Base-by-base conservation (phyloP, 2,113 vertebrate species). In the Notiomystis cincta region DNA sequence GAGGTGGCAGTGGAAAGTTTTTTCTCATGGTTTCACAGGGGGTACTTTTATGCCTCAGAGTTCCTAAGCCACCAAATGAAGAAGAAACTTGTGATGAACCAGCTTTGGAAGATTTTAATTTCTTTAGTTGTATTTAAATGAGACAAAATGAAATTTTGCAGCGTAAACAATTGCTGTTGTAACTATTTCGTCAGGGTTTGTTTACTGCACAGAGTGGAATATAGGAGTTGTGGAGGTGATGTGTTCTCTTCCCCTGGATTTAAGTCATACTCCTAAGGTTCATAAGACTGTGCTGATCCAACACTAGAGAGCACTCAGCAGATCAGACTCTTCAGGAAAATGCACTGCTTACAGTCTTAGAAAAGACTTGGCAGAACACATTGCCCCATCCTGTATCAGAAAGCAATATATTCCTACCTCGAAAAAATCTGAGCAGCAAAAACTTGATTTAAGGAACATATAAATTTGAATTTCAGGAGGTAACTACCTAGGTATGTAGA, bases 61-160 rank as follows among this genome's bases (percentile, higher is more conserved):
- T 18, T 89, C 27, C 45, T 51, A 58, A 91, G 21, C 57, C 25
- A 69, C 38, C 37, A 84, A 87, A 80, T 83, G 44, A 91, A 72
- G 64, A 60, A 64, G 30, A 50, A 84, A 82, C 70, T 54, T 53
- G 48, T 57, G 60, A 91, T 3, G 1, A 85, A 35, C 15, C 20
- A 64, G 40, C 25, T 82, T 50, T 85, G 37, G 62, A 93, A 85
- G 42, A 25, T 45, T 79, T 95, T 69, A 2, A 57, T 87, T 90
- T 85, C 21, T 79, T 71, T 51, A 65, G n/a, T 57, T 0, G 0
- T 58, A 94, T 54, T 86, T 88, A 88, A 94, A 86, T 61, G 24
- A 72, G 58, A n/a, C 0, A 0, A 67, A 91, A 89, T 64, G 15
- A 65, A 80, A 37, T 56, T 90, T 84, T 78, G 6, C 64, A 71